These are phyloP conservation scores for Lacanobia wlatinum DNA, from an alignment of 2,888 invertebrate genomes.

Conservation along the genomic window DNA sequence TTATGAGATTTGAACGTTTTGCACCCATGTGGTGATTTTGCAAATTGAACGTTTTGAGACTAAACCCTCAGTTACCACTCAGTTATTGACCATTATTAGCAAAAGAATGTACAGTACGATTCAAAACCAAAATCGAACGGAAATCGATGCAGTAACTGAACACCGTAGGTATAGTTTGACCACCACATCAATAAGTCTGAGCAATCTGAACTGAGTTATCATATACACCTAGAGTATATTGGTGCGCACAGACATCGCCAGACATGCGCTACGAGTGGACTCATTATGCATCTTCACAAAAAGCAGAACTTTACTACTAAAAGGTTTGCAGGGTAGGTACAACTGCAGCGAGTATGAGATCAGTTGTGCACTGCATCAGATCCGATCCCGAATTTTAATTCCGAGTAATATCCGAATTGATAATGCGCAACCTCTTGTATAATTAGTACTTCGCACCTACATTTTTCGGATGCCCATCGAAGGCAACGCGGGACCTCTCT, in stretches of 20 bases:
- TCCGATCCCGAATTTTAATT: background rate
- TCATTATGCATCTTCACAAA: background rate
- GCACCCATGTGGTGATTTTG: too few species aligned
- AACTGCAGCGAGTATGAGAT: background rate
- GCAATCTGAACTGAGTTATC: too few species aligned
- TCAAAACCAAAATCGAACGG: too few species aligned
- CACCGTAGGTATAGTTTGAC: too few species aligned
- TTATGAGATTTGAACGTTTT: too few species aligned
- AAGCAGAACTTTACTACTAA: conserved; percentile 4
- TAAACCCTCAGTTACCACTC: background rate
- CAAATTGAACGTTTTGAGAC: too few species aligned
- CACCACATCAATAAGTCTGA: too few species aligned
- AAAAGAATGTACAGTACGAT: background rate
- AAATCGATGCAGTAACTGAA: too few species aligned
- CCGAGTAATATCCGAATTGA: background rate
- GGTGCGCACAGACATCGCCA: background rate
- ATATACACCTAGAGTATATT: too few species aligned
- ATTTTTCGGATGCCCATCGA: background rate
- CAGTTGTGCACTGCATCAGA: background rate
- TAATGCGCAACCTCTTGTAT: background rate
- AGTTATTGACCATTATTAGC: conserved; percentile 6
- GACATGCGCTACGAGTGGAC: background rate
- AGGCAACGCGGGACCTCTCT: background rate
- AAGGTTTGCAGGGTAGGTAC: background rate
- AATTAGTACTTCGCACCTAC: background rate